These are phyloP conservation scores for Mesorhabditis sp. DNA, from an alignment of 2,888 invertebrate genomes.

Conservation along the genomic window DNA sequence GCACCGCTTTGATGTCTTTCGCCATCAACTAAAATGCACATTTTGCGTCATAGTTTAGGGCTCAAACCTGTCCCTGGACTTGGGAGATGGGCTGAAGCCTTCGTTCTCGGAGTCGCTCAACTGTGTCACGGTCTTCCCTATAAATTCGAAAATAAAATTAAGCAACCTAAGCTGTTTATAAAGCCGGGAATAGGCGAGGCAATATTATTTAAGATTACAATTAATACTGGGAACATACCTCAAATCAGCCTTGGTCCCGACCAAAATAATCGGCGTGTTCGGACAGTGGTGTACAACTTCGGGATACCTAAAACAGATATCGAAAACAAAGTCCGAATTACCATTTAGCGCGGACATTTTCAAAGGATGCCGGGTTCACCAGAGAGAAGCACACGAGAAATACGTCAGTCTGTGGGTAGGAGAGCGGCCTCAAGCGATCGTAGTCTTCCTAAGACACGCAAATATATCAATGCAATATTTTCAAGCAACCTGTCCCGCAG, in stretches of 20 bases:
- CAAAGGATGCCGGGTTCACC: constrained; percentile 97
- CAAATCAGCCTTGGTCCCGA: constrained; percentile 94
- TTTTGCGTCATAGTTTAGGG: not conserved
- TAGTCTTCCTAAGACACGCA: constrained; percentile 14
- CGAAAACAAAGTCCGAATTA: constrained; percentile 62
- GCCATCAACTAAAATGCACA: constrained; percentile 70
- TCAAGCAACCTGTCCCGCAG: constrained; percentile 49
- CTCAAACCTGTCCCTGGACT: constrained; percentile 72
- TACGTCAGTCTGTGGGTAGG: constrained; percentile 47
- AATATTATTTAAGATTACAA: not conserved
- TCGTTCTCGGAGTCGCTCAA: constrained; percentile 47
- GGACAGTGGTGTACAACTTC: constrained; percentile 99
- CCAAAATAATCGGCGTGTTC: constrained; percentile 92
- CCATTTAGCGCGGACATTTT: constrained; percentile 99
- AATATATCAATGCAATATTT: not conserved
- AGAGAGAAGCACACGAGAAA: constrained; percentile 89
- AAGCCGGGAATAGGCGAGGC: not conserved
- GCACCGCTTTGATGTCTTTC: constrained; percentile 95
- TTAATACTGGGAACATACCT: constrained; percentile 48
- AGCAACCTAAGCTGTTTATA: not conserved
- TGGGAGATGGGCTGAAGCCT: constrained; percentile 87
- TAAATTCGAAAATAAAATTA: not conserved
- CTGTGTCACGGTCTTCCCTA: constrained; percentile 90
- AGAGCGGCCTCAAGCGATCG: constrained; percentile 37
- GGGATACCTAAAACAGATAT: constrained; percentile 64